These are phyloP conservation scores for Chymomyza fuscimana DNA, from an alignment of 2,888 invertebrate genomes.

Conservation along the genomic window DNA sequence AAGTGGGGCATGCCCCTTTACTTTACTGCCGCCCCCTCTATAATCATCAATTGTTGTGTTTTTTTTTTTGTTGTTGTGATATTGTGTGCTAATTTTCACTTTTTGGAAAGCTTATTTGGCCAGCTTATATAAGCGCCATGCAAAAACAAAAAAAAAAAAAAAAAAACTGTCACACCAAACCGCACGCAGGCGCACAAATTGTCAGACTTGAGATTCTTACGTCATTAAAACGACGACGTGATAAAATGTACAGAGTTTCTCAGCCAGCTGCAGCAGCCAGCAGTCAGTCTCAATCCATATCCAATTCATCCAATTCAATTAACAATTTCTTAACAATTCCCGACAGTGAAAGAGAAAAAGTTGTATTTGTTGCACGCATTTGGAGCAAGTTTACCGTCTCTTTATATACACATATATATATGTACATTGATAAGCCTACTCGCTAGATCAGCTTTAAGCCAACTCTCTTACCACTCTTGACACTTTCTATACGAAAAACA, in stretches of 20 bases:
- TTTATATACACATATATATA: background rate
- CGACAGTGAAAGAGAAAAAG: background rate
- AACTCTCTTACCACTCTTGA: conserved; percentile 16
- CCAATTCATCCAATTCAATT: conserved; percentile 14
- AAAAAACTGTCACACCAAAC: background rate
- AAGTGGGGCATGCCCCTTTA: background rate
- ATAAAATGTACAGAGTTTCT: background rate
- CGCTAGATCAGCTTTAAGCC: background rate
- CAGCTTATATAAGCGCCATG: conserved; percentile 31
- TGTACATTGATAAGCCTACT: background rate
- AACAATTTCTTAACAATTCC: background rate
- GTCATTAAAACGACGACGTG: background rate
- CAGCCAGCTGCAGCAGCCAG: background rate
- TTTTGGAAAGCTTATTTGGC: conserved; percentile 48
- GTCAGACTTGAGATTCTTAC: background rate
- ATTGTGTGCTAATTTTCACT: conserved; percentile 52
- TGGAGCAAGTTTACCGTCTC: background rate
- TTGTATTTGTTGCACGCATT: background rate
- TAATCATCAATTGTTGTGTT: conserved; percentile 15
- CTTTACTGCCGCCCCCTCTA: background rate
- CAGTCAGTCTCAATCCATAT: background rate
- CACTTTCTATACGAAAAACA: conserved; percentile 51
- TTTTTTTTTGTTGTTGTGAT: conserved; percentile 12
- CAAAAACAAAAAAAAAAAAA: background rate
- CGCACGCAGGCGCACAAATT: too few species aligned